Base-by-base conservation (phyloP, 2,888 invertebrate genomes). In the Andrena trimmerana region DNA sequence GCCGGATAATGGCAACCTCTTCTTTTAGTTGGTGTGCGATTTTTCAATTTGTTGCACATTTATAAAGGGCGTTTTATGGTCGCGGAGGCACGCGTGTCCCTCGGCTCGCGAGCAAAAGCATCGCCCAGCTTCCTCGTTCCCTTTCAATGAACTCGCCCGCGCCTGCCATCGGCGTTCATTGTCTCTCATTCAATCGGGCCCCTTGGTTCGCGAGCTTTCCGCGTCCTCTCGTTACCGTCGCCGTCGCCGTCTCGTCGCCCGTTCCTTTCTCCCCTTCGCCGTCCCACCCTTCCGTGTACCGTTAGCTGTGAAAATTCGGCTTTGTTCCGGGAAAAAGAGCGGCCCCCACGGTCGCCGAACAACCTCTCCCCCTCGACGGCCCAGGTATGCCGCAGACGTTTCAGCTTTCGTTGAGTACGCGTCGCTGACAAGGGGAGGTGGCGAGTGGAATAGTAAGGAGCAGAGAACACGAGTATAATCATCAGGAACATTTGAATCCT, bases 101-200 rank as follows among this genome's bases (percentile, higher is more conserved):
- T 33, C 54, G 73, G 69, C 75, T 67, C 81, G 81, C 82, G 82
- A 66, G 74, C 60, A 63, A 67, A 82, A 67, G 52, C 57, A 63
- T 62, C 20, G 8, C 57, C n/a, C n/a, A 27, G 13, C 42, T 31
- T 16, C 42, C 42, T 42, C 42, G 42, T 42, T 70, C 54, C 48
- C 70, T 71, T 63, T 83, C 71, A 83, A 82, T 83, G 82, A 82
- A 82, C 71, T 82, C 82, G 76, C 76, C 71, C 71, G 75, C 67
- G 48, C 75, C 42, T 70, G 48, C 66, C 70, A 82, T 82, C 82
- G 68, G 27, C 67, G 70, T 57, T 82, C 63, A 76, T 82, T 82
- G 81, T 82, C 71, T 71, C 82, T 82, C 68, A 82, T 82, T 82
- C 82, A 82, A 81, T 71, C 71, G 71, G 52, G 70, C 67, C 63